phyloP scores from a whole-genome alignment of 2,113 vertebrate species.

The Odocoileus virginianus region DNA sequence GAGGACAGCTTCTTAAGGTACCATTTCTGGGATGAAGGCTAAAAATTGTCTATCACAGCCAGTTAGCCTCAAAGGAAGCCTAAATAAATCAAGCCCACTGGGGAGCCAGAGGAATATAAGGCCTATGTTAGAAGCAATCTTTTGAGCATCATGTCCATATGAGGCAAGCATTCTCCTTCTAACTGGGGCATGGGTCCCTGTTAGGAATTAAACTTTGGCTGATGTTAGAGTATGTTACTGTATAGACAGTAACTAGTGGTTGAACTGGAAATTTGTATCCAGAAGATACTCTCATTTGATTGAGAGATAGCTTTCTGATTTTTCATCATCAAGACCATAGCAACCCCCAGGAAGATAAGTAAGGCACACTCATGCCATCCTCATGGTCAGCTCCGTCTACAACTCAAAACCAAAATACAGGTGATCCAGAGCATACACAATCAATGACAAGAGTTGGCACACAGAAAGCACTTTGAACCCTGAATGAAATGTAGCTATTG shows the following conservation, averaged over 20 bases:
- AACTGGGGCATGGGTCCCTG: not conserved
- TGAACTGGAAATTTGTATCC: not conserved
- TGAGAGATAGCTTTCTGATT: not conserved
- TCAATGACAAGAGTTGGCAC: constrained; percentile 32
- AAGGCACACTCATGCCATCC: not conserved
- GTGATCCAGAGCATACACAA: not conserved
- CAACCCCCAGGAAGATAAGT: not conserved
- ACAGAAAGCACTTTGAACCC: constrained; percentile 28
- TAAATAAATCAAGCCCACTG: constrained; percentile 45
- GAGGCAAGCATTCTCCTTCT: constrained; percentile 49
- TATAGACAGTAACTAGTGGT: not conserved
- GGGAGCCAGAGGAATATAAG: not conserved
- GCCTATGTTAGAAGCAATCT: constrained; percentile 35
- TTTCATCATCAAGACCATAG: not conserved
- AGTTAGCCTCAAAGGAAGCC: constrained; percentile 66
- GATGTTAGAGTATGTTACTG: not conserved
- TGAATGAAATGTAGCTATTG: constrained; percentile 53
- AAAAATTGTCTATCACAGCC: constrained; percentile 61
- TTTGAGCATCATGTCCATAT: not conserved
- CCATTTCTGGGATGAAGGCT: constrained; percentile 61
- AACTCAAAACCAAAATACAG: not conserved
- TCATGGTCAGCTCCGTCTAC: not conserved
- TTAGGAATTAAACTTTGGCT: not conserved
- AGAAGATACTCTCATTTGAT: not conserved
- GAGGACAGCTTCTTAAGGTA: constrained; percentile 46